phyloP scores from a whole-genome alignment of 35 echinoderm and acorn worm genomes.

The Ophiothrix spiculata region DNA sequence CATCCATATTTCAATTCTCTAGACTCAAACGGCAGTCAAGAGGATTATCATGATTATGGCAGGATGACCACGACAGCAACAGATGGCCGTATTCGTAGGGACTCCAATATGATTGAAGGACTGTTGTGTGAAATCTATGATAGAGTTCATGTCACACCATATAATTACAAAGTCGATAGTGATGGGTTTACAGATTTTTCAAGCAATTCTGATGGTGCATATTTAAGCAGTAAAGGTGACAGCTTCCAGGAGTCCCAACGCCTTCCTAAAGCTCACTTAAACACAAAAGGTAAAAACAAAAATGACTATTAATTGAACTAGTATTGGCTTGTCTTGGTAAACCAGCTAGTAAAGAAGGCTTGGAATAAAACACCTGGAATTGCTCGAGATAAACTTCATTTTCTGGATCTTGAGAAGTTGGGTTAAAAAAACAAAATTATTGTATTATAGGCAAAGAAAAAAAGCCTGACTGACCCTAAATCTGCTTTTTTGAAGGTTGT shows the following conservation, averaged over 20 bases:
- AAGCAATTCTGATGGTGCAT: conserved; percentile 86
- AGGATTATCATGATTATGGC: conserved; percentile 37
- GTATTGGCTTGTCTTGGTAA: too few species aligned
- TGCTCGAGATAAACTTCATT: too few species aligned
- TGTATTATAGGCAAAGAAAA: too few species aligned
- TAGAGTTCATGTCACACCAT: conserved; percentile 57
- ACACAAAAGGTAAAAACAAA: conserved; percentile 69
- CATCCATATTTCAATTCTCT: neutral
- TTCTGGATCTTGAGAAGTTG: too few species aligned
- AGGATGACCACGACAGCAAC: conserved; percentile 22
- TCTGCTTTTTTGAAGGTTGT: too few species aligned
- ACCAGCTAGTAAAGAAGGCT: too few species aligned
- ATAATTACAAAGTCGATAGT: conserved; percentile 64
- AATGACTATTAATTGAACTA: too few species aligned
- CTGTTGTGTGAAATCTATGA: conserved; percentile 96
- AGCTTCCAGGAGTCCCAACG: conserved; percentile 73
- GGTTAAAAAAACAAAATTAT: too few species aligned
- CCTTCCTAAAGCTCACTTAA: conserved; percentile 56
- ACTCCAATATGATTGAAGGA: conserved; percentile 87
- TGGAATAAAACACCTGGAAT: too few species aligned
- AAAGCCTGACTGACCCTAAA: too few species aligned
- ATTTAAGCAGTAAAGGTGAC: conserved; percentile 91
- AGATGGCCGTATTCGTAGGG: neutral
- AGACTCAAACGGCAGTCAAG: neutral
- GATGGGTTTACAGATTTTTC: conserved; percentile 98